These are phyloP conservation scores for Enchytraeus crypticus DNA, from an alignment of 2,888 invertebrate genomes.

Conservation along the genomic window DNA sequence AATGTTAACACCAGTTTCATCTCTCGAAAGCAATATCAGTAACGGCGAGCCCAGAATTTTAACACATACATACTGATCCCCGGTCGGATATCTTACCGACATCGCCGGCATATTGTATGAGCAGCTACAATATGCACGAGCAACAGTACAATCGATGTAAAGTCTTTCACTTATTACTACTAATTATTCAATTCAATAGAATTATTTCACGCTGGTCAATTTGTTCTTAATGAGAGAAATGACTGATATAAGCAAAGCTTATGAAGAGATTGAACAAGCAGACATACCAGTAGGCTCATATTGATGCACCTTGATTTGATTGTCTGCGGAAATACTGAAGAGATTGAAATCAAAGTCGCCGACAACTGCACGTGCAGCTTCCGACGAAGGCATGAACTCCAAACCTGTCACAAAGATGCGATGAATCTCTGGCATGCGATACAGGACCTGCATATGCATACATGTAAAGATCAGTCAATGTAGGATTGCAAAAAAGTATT, in stretches of 20 bases:
- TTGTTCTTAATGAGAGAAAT: too few species aligned
- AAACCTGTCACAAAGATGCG: slow-evolving; percentile 94
- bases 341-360: slow-evolving; percentile 68
- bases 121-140: not conserved
- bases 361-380: slow-evolving; percentile 35
- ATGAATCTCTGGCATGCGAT: slow-evolving; percentile 76
- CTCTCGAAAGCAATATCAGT: too few species aligned
- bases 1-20: too few species aligned
- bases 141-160: too few species aligned
- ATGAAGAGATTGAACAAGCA: not conserved
- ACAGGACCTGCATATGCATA: slow-evolving; percentile 58
- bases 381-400: slow-evolving; percentile 68
- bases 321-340: slow-evolving; percentile 89
- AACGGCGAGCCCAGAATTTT: too few species aligned
- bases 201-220: too few species aligned
- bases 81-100: too few species aligned
- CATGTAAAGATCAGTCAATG: not conserved
- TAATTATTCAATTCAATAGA: not conserved
- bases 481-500: not conserved
- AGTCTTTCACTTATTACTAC: too few species aligned
- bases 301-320: slow-evolving; percentile 52
- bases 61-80: too few species aligned
- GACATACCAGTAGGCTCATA: slow-evolving; percentile 34
- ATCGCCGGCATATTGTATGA: not conserved
- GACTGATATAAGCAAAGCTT: not conserved